Percentiles rank a stretch among this genome's conserved stretches.
These are phyloP conservation scores for Sabatieria punctata DNA, from an alignment of 2,888 invertebrate genomes.

Conservation along the genomic window DNA sequence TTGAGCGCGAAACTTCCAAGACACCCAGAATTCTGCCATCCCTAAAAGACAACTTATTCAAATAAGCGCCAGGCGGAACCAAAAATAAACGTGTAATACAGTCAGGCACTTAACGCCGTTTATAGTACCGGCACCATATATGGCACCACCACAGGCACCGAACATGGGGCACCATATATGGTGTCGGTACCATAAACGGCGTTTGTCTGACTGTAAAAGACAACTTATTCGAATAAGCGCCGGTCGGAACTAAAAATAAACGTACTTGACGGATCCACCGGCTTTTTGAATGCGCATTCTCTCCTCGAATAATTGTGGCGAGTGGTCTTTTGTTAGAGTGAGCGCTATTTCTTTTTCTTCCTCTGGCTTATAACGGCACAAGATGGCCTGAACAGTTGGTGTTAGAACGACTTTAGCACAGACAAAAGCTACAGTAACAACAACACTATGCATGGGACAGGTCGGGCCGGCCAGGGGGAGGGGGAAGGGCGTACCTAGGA, in stretches of 20 bases:
- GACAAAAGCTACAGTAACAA: constrained; percentile 1
- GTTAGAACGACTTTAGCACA: constrained; percentile 8
- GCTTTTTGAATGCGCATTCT: constrained; percentile 40
- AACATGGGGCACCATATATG: too few relatives aligned
- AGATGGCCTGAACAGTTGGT: constrained; percentile 29
- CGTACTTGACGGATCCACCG: constrained; percentile 38
- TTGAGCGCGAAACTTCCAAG: constrained; percentile 40
- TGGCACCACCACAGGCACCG: too few relatives aligned
- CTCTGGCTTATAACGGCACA: constrained; percentile 31
- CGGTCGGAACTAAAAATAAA: constrained; percentile 7
- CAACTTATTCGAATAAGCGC: constrained; percentile 3
- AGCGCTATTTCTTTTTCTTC: constrained; percentile 26
- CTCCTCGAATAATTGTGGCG: constrained; percentile 38
- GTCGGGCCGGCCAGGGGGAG: too few relatives aligned
- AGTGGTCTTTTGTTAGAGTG: constrained; percentile 38
- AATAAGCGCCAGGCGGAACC: constrained; percentile 2
- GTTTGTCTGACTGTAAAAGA: too few relatives aligned
- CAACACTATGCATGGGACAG: too few relatives aligned
- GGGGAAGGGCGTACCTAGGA: too few relatives aligned
- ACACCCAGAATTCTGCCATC: constrained; percentile 33
- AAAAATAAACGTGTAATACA: constrained; percentile 12
- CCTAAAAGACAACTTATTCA: constrained; percentile 15
- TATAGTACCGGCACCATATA: too few relatives aligned
- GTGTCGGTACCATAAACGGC: too few relatives aligned
- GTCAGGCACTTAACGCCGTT: too few relatives aligned